Evolutionary conservation across 1,140 invertebrate species (phyloP), one percentile per base, ranked within the genome.

Genomic region (Lethrus apterus): DNA sequence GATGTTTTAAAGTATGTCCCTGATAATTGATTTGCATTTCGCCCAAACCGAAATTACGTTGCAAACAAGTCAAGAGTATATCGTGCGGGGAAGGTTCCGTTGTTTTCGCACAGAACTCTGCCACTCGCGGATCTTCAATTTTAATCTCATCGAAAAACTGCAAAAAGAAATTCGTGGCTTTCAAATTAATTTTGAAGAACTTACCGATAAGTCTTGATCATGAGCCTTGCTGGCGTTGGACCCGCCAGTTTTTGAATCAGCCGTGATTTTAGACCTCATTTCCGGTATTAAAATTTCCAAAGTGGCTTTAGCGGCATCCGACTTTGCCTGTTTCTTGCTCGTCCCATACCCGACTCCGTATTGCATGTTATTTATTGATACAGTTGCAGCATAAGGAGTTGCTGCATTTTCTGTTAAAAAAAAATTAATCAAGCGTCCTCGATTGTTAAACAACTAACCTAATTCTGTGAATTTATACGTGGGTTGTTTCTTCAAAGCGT

Each of bases 251-350:
- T 77, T 70, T 10, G 68, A 59, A 52, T 80, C 79, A 7, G 72
- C 70, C 3, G 73, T 76, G 47, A 83, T 82, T 62, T 83, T 81
- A 45, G 86, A 82, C 48, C 84, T 84, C 78, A 96, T 91, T 71
- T 95, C 86, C 0, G 93, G 93, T 56, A 98, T 93, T 19, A 98
- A 73, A 62, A 96, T 89, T 68, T 92, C 89, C 9, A 98, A 72
- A 14, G 93, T 92, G 46, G 83, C 81, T 44, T 83, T 79, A 0
- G 92, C 92, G 40, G 93, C 93, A 56, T 92, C 89, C 2, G 86
- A 81, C 71, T 98, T 98, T 9, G 93, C 93, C 68, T 89, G 82
- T 60, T 95, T 93, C 64, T 98, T 97, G 66, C 90, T 95, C 40
- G 87, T 88, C 3, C 93, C 93, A 71, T 83, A 88, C 7, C 93